These are phyloP conservation scores for Drosophila falleni DNA, from an alignment of 2,888 invertebrate genomes.

Conservation along the genomic window DNA sequence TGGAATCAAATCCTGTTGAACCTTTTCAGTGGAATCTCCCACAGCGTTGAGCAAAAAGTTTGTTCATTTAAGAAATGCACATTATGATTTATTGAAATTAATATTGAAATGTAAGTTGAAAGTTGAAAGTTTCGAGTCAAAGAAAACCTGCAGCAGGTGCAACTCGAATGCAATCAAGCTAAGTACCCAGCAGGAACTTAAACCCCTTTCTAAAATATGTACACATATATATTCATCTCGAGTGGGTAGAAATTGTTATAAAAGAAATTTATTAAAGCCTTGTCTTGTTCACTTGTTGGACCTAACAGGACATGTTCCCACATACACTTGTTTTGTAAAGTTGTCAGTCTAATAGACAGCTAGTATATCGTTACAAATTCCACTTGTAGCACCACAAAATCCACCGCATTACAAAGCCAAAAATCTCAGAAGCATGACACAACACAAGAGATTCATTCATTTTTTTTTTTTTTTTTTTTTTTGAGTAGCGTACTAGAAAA, in stretches of 20 bases:
- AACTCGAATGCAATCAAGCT: conserved; percentile 55
- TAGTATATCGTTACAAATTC: conserved; percentile 41
- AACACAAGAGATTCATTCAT: conserved; percentile 57
- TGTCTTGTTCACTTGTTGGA: conserved; percentile 1
- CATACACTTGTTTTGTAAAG: conserved; percentile 30
- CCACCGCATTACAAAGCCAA: conserved; percentile 18
- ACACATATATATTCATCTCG: background rate
- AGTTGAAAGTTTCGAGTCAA: conserved; percentile 2
- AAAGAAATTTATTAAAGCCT: background rate
- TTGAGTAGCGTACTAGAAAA: conserved; percentile 53
- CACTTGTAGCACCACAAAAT: conserved; percentile 48
- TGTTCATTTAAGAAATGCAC: conserved; percentile 68
- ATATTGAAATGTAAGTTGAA: conserved; percentile 50
- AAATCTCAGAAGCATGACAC: conserved; percentile 57
- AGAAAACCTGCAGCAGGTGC: conserved; percentile 3
- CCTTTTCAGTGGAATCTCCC: background rate
- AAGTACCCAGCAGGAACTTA: conserved; percentile 40
- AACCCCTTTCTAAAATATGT: background rate
- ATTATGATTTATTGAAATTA: conserved; percentile 77
- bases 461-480: no score
- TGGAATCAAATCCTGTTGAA: conserved; percentile 7
- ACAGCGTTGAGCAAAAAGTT: conserved; percentile 54
- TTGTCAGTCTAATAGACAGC: conserved; percentile 50
- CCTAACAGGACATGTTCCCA: no score
- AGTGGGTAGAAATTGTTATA: background rate